Conservation (phyloP, 92 coral and sea anemone species). For the Bergia puertoricense region DNA sequence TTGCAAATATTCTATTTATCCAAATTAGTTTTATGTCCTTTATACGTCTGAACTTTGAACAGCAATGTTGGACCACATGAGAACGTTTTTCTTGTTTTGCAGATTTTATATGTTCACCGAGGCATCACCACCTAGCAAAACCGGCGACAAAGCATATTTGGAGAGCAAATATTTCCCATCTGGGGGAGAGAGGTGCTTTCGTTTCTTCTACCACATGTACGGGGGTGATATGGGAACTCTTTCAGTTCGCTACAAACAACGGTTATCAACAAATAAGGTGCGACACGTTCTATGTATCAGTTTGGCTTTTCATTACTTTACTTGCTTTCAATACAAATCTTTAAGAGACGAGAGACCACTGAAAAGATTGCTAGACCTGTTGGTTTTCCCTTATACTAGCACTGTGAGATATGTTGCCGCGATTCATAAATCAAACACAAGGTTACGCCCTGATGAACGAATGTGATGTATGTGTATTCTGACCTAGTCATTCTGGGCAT, state of each 20-base stretch:
- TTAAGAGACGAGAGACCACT: not conserved
- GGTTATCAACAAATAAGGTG: not conserved
- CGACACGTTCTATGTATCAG: not conserved
- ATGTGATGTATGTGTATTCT: no score
- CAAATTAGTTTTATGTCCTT: no score
- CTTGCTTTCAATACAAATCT: no score
- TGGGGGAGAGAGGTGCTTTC: conserved; percentile 21
- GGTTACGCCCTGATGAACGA: no score
- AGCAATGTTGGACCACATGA: not conserved
- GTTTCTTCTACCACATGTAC: conserved; percentile 21
- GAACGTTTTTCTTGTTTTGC: not conserved
- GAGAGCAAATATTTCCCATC: conserved; percentile 35
- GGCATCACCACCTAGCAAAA: conserved; percentile 27
- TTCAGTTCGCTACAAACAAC: not conserved
- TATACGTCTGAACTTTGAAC: not conserved
- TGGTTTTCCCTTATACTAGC: no score
- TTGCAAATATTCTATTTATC: no score
- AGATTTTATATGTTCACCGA: conserved; percentile 35
- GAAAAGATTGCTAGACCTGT: no score
- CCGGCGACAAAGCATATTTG: conserved; percentile 35
- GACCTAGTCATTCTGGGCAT: no score
- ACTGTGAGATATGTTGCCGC: no score
- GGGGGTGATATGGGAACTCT: conserved; percentile 21
- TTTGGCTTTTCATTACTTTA: not conserved
- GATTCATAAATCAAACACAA: no score